Conservation (phyloP, 1,140 invertebrate species). For the Neuroterus valhalla region DNA sequence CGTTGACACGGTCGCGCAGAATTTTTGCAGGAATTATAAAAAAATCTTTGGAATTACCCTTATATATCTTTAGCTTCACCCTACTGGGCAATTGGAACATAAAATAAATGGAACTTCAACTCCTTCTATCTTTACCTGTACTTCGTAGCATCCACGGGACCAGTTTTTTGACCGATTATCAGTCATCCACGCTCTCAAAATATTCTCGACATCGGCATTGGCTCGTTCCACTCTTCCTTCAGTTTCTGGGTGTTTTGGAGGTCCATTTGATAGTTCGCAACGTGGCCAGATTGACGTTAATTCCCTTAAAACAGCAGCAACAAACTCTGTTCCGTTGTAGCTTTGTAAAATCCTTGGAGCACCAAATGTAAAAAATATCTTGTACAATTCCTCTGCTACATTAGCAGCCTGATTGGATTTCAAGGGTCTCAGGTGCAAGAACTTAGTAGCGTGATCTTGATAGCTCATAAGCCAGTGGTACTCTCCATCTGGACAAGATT, state of each 20-base stretch:
- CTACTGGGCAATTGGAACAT: too few species aligned
- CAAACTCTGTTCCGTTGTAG: slow-evolving; percentile 41
- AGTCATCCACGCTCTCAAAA: too few species aligned
- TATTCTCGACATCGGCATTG: too few species aligned
- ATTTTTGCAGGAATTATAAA: too few species aligned
- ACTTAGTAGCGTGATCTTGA: slow-evolving; percentile 73
- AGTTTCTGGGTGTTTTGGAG: background rate
- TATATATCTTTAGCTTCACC: too few species aligned
- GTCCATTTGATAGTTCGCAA: background rate
- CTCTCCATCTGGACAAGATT: slow-evolving; percentile 56
- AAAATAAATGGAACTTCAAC: too few species aligned
- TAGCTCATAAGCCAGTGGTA: slow-evolving; percentile 66
- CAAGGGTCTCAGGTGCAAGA: slow-evolving; percentile 63
- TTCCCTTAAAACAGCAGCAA: background rate
- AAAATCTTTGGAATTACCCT: too few species aligned
- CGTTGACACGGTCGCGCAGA: too few species aligned
- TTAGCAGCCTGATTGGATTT: slow-evolving; percentile 63
- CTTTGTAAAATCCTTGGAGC: slow-evolving; percentile 65
- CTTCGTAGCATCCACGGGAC: too few species aligned
- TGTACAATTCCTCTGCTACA: slow-evolving; percentile 62
- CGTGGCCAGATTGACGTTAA: background rate
- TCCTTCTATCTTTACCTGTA: too few species aligned
- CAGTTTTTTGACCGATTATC: too few species aligned
- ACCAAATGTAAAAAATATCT: slow-evolving; percentile 67
- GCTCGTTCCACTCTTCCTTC: too few species aligned